Evolutionary conservation across 2,797 vertebrate genomes (phyloP).

Genomic region (Siniperca obscura): DNA sequence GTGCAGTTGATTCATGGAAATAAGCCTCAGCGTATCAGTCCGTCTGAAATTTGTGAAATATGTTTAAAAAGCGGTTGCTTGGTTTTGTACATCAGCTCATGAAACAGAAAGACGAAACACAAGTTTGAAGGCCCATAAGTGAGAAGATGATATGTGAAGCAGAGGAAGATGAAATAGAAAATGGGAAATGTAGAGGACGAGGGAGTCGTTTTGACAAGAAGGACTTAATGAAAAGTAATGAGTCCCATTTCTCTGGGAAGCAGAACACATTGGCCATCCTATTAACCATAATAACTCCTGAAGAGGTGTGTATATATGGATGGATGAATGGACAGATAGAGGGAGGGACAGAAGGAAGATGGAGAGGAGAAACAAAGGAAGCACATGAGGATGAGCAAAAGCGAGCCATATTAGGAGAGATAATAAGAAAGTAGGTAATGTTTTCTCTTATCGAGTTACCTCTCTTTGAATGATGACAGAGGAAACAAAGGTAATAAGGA

Average conservation of each 20-base stretch:
- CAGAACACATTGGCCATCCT: conserved; percentile 47
- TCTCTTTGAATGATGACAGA: conserved; percentile 33
- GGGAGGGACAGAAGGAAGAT: conserved; percentile 19
- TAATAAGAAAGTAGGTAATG: conserved; percentile 18
- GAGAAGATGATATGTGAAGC: conserved; percentile 6
- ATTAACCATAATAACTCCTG: conserved; percentile 54
- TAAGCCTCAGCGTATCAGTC: conserved; percentile 2
- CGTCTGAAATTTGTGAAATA: background rate
- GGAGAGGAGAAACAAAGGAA: conserved; percentile 3
- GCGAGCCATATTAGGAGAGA: conserved; percentile 9
- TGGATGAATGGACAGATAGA: conserved; percentile 45
- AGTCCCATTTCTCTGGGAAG: conserved; percentile 58
- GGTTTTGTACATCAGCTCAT: conserved; percentile 42
- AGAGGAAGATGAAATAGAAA: background rate
- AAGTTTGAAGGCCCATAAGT: background rate
- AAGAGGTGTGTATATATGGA: conserved; percentile 18
- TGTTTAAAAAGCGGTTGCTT: conserved; percentile 12
- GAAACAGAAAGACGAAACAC: conserved; percentile 7
- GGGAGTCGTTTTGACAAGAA: conserved; percentile 39
- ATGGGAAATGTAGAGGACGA: conserved; percentile 17
- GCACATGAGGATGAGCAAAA: background rate
- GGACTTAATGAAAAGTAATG: conserved; percentile 69
- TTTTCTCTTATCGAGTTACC: conserved; percentile 22
- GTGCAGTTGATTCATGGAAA: conserved; percentile 22
- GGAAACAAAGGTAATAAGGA: conserved; percentile 15